Conservation (phyloP, 2,888 invertebrate genomes). For the Parnassius glacialis region DNA sequence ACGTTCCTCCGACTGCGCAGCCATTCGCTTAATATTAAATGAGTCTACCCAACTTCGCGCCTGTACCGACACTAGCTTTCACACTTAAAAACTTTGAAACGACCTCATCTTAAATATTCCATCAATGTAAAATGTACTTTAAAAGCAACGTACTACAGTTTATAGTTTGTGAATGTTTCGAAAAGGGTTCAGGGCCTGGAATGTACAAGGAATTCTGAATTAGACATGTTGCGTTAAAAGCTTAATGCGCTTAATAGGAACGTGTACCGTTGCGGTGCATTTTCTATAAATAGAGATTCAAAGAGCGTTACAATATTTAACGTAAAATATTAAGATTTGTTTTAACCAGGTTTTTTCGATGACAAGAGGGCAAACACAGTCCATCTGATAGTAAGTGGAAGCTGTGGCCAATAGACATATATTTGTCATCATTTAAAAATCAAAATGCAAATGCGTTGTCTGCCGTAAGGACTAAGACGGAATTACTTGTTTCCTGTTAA, state of each 20-base stretch:
- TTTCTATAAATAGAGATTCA: background rate
- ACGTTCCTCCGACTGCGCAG: constrained; percentile 40
- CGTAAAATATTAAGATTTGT: too few species aligned
- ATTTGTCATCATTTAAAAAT: too few species aligned
- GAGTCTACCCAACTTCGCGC: constrained; percentile 74
- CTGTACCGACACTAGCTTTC: constrained; percentile 64
- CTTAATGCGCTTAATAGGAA: constrained; percentile 71
- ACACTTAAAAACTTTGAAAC: constrained; percentile 56
- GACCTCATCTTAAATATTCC: constrained; percentile 44
- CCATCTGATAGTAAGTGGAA: too few species aligned
- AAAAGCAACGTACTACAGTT: constrained; percentile 24
- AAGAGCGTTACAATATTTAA: background rate
- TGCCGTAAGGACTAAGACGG: too few species aligned
- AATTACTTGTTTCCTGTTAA: too few species aligned
- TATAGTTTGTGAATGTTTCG: constrained; percentile 17
- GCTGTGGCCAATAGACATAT: too few species aligned
- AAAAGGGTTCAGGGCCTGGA: constrained; percentile 40
- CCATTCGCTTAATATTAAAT: constrained; percentile 77
- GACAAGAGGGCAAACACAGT: too few species aligned
- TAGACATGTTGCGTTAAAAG: constrained; percentile 77
- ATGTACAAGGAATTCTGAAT: constrained; percentile 56
- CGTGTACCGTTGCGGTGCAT: constrained; percentile 36
- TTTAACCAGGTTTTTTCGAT: too few species aligned
- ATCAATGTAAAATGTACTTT: constrained; percentile 39
- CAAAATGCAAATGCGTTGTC: too few species aligned